Conservation (phyloP, 2,797 vertebrate species). For the Antennarius maculatus region DNA sequence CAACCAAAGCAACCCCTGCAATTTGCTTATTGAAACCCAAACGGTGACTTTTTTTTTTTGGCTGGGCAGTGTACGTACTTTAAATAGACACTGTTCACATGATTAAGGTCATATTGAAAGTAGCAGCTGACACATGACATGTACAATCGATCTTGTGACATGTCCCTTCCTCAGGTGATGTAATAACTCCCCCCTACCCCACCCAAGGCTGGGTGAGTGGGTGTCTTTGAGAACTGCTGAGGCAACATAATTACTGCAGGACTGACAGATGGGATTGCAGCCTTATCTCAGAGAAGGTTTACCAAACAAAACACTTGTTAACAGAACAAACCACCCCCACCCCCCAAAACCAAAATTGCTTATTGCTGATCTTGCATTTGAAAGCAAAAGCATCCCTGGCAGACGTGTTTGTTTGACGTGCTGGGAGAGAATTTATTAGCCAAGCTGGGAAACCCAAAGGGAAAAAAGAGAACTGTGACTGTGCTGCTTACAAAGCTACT, state of each 20-base stretch:
- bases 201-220: neutral
- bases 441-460: conserved; percentile 1
- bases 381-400: neutral
- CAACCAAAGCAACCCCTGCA: too few relatives aligned
- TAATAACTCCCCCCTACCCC: neutral
- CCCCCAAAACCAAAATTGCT: neutral
- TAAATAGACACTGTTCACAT: neutral
- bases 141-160: conserved; percentile 5
- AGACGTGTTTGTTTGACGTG: neutral
- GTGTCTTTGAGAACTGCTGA: conserved; percentile 25
- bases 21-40: too few relatives aligned
- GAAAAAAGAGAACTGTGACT: neutral
- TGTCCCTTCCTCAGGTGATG: conserved; percentile 10
- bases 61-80: too few relatives aligned
- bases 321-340: neutral
- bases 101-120: neutral
- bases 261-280: conserved; percentile 13
- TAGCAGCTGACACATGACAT: neutral
- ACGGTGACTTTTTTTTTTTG: too few relatives aligned
- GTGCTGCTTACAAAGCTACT: conserved; percentile 19
- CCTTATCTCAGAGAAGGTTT: neutral
- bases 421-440: neutral
- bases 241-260: conserved; percentile 1
- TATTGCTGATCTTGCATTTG: neutral
- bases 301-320: neutral